These are phyloP conservation scores for Odontamblyopus lacepedii DNA, from an alignment of 2,797 vertebrate species.

Conservation along the genomic window DNA sequence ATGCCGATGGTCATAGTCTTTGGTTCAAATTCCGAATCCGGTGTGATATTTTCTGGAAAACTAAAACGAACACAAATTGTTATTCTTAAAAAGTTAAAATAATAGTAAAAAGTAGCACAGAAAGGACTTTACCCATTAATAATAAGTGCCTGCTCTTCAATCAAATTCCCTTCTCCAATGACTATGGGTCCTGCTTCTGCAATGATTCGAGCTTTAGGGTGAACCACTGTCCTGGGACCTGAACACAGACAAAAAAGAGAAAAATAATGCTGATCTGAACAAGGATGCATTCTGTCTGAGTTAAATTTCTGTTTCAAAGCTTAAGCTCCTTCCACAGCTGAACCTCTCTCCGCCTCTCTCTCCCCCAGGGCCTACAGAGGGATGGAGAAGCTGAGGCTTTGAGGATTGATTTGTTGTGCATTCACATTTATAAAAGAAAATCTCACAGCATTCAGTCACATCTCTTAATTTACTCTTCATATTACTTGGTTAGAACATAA, in stretches of 20 bases:
- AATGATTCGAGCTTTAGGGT: slow-evolving; percentile 95
- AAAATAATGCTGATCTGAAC: too few species aligned
- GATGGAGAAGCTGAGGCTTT: too few species aligned
- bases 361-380: too few species aligned
- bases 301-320: too few species aligned
- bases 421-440: too few species aligned
- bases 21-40: slow-evolving; percentile 86
- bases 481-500: too few species aligned
- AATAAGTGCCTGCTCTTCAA: slow-evolving; percentile 96
- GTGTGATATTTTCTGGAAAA: slow-evolving; percentile 90
- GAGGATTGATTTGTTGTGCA: too few species aligned
- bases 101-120: background rate
- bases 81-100: background rate
- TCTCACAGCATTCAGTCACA: too few species aligned
- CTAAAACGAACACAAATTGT: slow-evolving; percentile 59
- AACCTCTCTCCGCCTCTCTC: too few species aligned
- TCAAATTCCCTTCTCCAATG: slow-evolving; percentile 95
- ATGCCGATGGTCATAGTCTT: slow-evolving; percentile 94
- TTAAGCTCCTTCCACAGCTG: too few species aligned
- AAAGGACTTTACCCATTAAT: slow-evolving; percentile 82
- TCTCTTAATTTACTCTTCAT: too few species aligned
- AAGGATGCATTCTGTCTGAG: background rate
- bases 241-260: background rate
- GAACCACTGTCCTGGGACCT: slow-evolving; percentile 94
- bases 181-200: slow-evolving; percentile 95